phyloP scores from a whole-genome alignment of 2,888 invertebrate genomes.

The Coenonympha glycerion region DNA sequence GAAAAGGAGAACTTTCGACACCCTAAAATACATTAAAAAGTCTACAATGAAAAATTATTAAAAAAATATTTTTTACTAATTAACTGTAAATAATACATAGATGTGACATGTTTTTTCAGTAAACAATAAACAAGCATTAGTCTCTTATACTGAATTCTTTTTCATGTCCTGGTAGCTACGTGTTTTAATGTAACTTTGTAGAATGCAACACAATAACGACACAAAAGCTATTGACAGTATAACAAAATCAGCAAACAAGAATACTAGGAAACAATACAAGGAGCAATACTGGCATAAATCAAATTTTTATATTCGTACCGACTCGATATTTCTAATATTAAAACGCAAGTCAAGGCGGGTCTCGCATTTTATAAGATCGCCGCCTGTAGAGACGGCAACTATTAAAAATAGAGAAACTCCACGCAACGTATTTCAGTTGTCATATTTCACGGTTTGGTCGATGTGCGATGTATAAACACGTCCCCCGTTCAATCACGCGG shows the following conservation, averaged over 20 bases:
- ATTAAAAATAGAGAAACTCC: slow-evolving; percentile 41
- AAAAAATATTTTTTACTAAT: no score
- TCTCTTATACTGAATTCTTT: no score
- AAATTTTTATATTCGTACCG: slow-evolving; percentile 50
- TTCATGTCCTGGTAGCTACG: no score
- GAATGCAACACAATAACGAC: background rate
- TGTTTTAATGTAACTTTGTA: background rate
- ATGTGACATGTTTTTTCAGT: no score
- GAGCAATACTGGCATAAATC: slow-evolving; percentile 57
- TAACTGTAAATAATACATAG: no score
- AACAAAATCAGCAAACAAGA: slow-evolving; percentile 49
- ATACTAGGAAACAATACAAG: slow-evolving; percentile 56
- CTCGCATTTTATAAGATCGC: slow-evolving; percentile 41
- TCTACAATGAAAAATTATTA: no score
- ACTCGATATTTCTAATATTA: slow-evolving; percentile 52
- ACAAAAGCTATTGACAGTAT: slow-evolving; percentile 51
- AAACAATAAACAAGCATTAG: no score
- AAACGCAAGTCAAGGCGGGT: slow-evolving; percentile 45
- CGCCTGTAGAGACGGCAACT: slow-evolving; percentile 35
- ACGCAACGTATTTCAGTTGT: slow-evolving; percentile 55
- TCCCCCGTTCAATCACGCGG: slow-evolving; percentile 70
- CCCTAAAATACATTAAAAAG: no score
- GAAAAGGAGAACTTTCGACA: no score
- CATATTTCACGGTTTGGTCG: slow-evolving; percentile 67
- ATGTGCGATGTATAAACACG: slow-evolving; percentile 73